Evolutionary conservation across 2,113 vertebrate species (phyloP), one percentile per base, ranked within the genome.

Genomic region (Indri indri): DNA sequence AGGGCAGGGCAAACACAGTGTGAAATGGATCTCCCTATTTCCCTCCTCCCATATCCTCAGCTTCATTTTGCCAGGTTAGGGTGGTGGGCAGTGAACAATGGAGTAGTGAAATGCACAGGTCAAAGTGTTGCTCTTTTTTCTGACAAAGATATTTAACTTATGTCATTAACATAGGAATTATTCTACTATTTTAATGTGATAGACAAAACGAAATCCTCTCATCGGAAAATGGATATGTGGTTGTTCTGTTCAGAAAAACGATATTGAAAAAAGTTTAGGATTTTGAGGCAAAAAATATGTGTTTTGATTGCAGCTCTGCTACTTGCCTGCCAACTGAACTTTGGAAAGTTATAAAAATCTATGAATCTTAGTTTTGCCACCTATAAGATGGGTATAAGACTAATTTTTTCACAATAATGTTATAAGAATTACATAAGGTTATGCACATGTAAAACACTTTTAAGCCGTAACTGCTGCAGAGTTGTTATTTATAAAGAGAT

Each of bases 341-440:
- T 91, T 13, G n/a, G 66, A 45, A 47, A 81, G 45, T 73, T 89
- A 79, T 86, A 80, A 40, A 89, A 94, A 17, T 73, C 52, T 63
- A 50, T 86, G 27, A 86, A 77, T 7, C 82, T 97, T 74, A 83
- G 13, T 91, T 98, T 97, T 96, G 34, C 86, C 18, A 8, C 77
- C 4, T 96, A 7, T 95, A 40, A 93, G 61, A 87, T 81, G 45
- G 16, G 50, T 79, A 57, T 93, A 74, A 25, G 74, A 85, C 47
- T 50, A 85, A 92, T 2, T 59, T 94, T 94, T 63, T 84, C 85
- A 92, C 71, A 76, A 59, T 50, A 30, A 63, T 88, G 23, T 92
- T 30, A 57, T n/a, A n/a, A 88, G 40, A 42, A 94, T 30, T 86
- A 27, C 90, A 50, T 73, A 52, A 90, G 57, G 50, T 37, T 34